Evolutionary conservation across 1,140 invertebrate species (phyloP).

Genomic region (Aphaenogaster floridana): DNA sequence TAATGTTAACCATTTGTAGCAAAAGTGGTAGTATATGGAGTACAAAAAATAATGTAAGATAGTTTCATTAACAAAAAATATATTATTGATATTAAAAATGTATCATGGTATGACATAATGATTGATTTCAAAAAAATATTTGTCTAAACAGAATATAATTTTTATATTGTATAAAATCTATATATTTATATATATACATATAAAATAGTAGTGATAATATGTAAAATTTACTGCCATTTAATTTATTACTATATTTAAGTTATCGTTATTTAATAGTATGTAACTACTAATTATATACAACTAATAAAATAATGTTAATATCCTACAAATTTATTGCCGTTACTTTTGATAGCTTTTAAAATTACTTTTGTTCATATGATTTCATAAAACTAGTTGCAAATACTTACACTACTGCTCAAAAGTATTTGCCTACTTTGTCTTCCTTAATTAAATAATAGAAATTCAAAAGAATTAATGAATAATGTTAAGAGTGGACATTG

Average conservation of each 20-base stretch:
- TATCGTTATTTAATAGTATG: not conserved
- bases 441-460: no score
- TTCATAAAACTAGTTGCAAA: not conserved
- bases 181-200: no score
- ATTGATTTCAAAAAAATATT: no score
- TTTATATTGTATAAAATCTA: no score
- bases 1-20: not conserved
- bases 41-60: not conserved
- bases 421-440: no score
- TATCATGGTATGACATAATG: not conserved
- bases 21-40: not conserved
- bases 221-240: not conserved
- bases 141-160: no score
- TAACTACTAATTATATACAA: not conserved
- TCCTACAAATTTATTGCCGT: no score
- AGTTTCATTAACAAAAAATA: not conserved
- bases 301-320: no score
- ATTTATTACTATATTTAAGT: not conserved
- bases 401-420: not conserved
- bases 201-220: no score
- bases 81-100: not conserved
- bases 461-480: no score
- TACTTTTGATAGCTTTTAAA: not conserved
- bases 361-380: not conserved
- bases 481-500: no score